These are phyloP conservation scores for Himalopsyche japonica DNA, from an alignment of 2,888 invertebrate genomes.

Conservation along the genomic window DNA sequence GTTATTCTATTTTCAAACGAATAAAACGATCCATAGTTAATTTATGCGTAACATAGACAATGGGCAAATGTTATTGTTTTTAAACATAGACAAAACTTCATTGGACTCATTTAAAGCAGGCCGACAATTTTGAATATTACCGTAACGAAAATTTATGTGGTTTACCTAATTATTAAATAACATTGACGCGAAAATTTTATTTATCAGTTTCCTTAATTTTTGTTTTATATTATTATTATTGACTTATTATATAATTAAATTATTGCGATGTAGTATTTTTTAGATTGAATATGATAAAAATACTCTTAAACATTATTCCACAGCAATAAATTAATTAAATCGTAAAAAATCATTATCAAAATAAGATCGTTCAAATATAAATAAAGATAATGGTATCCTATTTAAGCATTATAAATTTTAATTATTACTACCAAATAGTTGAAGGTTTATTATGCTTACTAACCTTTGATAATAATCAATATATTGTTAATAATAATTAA, in stretches of 20 bases:
- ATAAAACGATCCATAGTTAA: neutral
- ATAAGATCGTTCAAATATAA: no score
- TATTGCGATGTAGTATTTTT: neutral
- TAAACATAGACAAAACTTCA: neutral
- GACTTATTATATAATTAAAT: neutral
- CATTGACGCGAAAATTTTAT: neutral
- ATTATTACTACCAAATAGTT: no score
- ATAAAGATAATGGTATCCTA: no score
- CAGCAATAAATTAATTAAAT: no score
- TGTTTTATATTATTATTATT: neutral
- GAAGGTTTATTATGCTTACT: no score
- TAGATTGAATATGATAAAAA: neutral
- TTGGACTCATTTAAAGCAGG: neutral
- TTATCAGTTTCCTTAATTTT: neutral
- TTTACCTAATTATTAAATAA: neutral
- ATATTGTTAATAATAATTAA: no score
- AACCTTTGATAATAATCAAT: no score
- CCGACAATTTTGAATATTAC: neutral
- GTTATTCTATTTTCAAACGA: neutral
- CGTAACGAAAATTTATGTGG: neutral
- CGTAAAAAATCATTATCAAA: no score
- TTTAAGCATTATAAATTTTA: no score
- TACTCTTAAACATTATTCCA: no score
- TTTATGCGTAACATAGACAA: neutral
- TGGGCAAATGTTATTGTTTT: neutral